Evolutionary conservation across 2,113 vertebrate genomes (phyloP).

Genomic region (Sciurus niger): DNA sequence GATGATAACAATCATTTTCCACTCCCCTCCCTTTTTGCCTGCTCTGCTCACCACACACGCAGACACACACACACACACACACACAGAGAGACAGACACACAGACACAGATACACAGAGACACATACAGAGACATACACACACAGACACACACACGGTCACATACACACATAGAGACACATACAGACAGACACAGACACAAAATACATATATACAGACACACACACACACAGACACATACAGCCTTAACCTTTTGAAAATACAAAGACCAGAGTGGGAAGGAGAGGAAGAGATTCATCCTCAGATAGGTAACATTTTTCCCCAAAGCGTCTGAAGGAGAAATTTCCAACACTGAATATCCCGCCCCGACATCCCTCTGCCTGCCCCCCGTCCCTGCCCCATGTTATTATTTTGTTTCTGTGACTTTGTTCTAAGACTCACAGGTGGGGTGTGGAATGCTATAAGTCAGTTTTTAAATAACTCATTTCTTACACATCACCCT

Average conservation of each 20-base stretch:
- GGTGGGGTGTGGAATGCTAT: background rate
- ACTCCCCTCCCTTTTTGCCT: slow-evolving; percentile 54
- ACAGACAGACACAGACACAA: no score
- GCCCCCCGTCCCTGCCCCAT: background rate
- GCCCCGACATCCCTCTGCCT: no score
- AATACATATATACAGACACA: background rate
- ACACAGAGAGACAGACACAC: background rate
- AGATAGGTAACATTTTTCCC: slow-evolving; percentile 76
- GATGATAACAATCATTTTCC: slow-evolving; percentile 82
- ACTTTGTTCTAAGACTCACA: background rate
- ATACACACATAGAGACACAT: background rate
- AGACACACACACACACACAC: background rate
- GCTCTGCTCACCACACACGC: background rate
- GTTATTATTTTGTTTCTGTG: slow-evolving; percentile 27
- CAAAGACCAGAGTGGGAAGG: background rate
- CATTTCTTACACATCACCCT: slow-evolving; percentile 63
- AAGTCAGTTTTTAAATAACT: slow-evolving; percentile 75
- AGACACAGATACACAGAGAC: background rate
- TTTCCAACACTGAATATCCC: slow-evolving; percentile 67
- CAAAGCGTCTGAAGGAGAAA: slow-evolving; percentile 76
- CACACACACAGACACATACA: background rate
- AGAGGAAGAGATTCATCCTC: background rate
- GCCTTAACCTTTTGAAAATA: slow-evolving; percentile 77
- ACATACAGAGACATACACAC: background rate
- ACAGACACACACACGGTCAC: background rate